A percentile compares a stretch with the other conserved stretches of the same genome.
These are phyloP conservation scores for Steatornis caripensis DNA, from an alignment of 2,113 vertebrate genomes.

Conservation along the genomic window DNA sequence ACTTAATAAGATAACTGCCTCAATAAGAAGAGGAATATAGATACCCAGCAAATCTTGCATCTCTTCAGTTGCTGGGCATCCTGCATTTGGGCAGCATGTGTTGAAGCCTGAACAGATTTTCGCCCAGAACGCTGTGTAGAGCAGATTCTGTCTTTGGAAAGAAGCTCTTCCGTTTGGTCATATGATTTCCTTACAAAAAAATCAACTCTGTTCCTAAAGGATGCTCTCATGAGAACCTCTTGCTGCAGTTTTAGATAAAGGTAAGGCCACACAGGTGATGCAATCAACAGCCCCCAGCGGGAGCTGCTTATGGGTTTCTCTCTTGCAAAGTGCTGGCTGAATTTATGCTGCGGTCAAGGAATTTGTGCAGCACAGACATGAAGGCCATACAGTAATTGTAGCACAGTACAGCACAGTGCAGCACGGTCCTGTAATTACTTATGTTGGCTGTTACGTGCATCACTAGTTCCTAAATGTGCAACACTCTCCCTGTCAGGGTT, in stretches of 20 bases:
- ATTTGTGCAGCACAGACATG: no score
- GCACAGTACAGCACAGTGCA: not conserved
- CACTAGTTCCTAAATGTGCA: not conserved
- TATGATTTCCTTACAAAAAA: not conserved
- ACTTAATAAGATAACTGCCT: not conserved
- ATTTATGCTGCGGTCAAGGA: not conserved
- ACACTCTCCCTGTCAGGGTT: not conserved
- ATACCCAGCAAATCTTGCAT: not conserved
- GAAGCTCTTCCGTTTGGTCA: not conserved
- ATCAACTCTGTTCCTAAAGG: not conserved
- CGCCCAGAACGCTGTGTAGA: rapidly evolving
- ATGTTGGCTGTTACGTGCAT: not conserved
- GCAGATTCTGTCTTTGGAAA: not conserved
- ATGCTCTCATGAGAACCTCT: not conserved
- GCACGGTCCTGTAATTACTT: not conserved
- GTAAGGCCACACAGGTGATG: rapidly evolving
- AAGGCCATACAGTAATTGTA: not conserved
- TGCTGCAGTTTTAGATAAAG: not conserved
- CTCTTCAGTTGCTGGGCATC: not conserved
- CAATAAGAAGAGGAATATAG: not conserved
- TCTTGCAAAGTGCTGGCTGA: not conserved
- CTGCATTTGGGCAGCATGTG: rapidly evolving
- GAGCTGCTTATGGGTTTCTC: not conserved
- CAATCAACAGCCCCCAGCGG: rapidly evolving
- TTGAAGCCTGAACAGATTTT: not conserved